Percentiles rank a stretch among this genome's conserved stretches.
Conservation (phyloP, 2,113 vertebrate genomes). For the Clupea harengus region DNA sequence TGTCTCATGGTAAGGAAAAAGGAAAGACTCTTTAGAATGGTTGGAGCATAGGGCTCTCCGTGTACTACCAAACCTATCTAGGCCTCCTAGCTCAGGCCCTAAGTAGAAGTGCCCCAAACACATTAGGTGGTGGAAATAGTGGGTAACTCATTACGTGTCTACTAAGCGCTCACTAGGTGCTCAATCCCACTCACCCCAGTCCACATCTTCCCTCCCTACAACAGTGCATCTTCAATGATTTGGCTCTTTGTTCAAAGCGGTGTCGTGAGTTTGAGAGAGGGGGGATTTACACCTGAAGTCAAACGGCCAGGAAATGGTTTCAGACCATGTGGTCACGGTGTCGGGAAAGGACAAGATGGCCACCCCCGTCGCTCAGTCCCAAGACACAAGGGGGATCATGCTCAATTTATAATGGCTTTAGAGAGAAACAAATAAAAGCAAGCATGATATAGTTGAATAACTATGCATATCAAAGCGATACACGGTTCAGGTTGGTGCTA, state of each 20-base stretch:
- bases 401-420: neutral
- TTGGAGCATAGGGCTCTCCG: neutral
- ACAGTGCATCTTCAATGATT: slow-evolving; percentile 13
- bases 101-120: neutral
- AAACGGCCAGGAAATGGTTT: neutral
- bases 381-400: neutral
- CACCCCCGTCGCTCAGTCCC: neutral
- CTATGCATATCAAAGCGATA: neutral
- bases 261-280: neutral
- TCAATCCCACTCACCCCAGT: neutral
- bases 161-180: neutral
- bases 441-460: neutral
- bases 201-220: neutral
- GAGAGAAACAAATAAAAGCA: neutral
- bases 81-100: neutral
- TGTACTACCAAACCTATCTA: neutral
- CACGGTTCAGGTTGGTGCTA: slow-evolving; percentile 59
- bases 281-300: neutral
- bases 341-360: neutral
- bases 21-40: neutral
- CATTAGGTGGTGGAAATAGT: neutral
- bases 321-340: neutral
- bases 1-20: neutral
- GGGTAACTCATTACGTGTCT: neutral
- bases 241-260: neutral